Conservation (phyloP, 2,113 vertebrate genomes). For the Rhombomys opimus region DNA sequence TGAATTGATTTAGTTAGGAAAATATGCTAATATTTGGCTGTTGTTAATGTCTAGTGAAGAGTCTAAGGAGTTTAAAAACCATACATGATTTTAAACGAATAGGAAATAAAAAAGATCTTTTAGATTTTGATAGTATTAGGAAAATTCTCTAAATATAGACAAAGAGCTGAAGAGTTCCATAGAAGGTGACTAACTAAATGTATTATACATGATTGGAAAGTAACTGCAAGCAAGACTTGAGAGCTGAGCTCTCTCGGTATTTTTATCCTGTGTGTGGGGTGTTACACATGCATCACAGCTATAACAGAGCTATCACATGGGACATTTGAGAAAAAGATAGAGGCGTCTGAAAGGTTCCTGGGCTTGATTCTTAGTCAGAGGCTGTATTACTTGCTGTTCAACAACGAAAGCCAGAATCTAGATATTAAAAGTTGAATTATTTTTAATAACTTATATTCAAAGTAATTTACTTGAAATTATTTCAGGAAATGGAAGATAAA, state of each 20-base stretch:
- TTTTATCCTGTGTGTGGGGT: constrained; percentile 82
- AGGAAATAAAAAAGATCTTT: constrained; percentile 38
- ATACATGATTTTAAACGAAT: constrained; percentile 23
- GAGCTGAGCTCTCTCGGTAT: constrained; percentile 74
- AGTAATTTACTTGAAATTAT: constrained; percentile 71
- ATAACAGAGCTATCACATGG: constrained; percentile 76
- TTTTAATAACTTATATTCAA: constrained; percentile 63
- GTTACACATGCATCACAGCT: constrained; percentile 67
- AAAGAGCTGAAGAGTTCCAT: constrained; percentile 65
- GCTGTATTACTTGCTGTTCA: constrained; percentile 53
- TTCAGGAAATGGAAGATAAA: constrained; percentile 95
- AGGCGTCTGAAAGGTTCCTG: constrained; percentile 65
- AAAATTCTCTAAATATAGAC: constrained; percentile 68
- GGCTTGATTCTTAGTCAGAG: constrained; percentile 68
- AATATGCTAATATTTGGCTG: constrained; percentile 7
- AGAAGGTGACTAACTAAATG: constrained; percentile 74
- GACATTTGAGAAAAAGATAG: constrained; percentile 68
- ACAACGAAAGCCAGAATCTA: constrained; percentile 29
- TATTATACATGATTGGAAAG: constrained; percentile 74
- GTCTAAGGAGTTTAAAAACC: constrained; percentile 15
- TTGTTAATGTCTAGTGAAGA: constrained; percentile 47
- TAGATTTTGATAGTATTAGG: constrained; percentile 46
- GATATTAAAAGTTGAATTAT: constrained; percentile 62
- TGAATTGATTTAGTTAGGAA: constrained; percentile 43
- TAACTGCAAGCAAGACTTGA: constrained; percentile 72